Base-by-base conservation (phyloP, 92 coral and sea anemone species). In the Isaurus tuberculatus region DNA sequence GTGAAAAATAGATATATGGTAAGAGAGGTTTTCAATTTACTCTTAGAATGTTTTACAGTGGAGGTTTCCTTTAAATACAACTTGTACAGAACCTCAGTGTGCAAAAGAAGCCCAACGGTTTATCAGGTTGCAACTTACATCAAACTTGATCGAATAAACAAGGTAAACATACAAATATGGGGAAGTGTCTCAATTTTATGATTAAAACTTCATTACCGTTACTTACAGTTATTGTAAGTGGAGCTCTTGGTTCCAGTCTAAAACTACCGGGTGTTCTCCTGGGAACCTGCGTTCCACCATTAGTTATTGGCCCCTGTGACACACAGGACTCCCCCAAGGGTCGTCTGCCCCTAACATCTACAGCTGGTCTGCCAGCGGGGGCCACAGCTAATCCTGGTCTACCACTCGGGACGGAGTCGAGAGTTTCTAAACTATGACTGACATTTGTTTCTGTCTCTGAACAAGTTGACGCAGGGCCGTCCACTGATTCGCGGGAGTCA, bases 221-320 rank as follows among this genome's bases (percentile, higher is more conserved):
- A 75, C 81, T 53, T 31, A 75, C 81, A 51, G 25, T 40, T 17
- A 46, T 25, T 19, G 19, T 31, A 9, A 43, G 68, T 23, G 67
- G 65, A 2, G 49, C 65, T 33, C 46, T 75, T 13, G 81, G 68
- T 33, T 75, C 81, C 81, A 75, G 51, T 75, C 81, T 75, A 19
- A 51, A 75, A 31, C 81, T 75, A 17, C 81, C 81, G 9, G 81
- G 81, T 55, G 81, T 75, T 75, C 81, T 51, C 66, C 81, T 75
- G n/a, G 81, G 81, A 25, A 75, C 66, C 66, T 75, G 81, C 44
- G 81, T 75, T 55, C 81, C 81, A 55, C 67, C 68, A 53, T 75
- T 75, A 19, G 17, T 31, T 48, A 53, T 42, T 9, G 68, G 65
- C 67, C 81, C 79, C 79, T 48, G 61, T 44, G 33, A 36, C 26